Base-by-base conservation (phyloP, 2,888 invertebrate genomes). In the Noctua janthina region DNA sequence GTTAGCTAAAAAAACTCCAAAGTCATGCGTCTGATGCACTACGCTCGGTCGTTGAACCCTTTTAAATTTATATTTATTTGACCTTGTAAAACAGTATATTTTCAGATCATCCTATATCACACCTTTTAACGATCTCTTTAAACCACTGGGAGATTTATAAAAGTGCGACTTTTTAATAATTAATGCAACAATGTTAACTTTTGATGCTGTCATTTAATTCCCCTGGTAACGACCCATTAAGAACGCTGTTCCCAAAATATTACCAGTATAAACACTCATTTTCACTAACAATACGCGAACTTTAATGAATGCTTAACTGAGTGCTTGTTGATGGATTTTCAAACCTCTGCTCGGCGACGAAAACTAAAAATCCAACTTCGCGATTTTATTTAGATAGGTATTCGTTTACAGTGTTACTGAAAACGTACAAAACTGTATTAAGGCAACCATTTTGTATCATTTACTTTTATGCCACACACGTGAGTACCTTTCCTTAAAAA, bases 381-480 rank as follows among this genome's bases (percentile, higher is more conserved):
- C 1, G 39, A 39, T 66, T 39, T 66, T 13, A 43, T 43, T 66
- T 11, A 13, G 6, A 62, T 62, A 59, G n/a, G n/a, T 59, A 59
- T 59, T n/a, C 15, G 29, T 62, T 29, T n/a, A 43, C 46, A 46
- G 46, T 68, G n/a, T n/a, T 17, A 46, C 68, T 68, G n/a, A 46
- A 68, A 46, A 46, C 46, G 8, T n/a, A 4, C 15, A 68, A 68
- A 68, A 86, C 49, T 85, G 78, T 84, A 84, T 76, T 77, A 74
- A 86, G 84, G 56, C 74, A 56, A 39, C 78, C 69, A 87, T 87
- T 74, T 86, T 83, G 70, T 72, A 80, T 78, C 75, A 77, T 84
- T 84, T 82, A 56, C 51, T 74, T 82, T 88, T 82, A 82, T 82
- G 49, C 81, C 88, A 76, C 85, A 90, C 87, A 82, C 71, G 70